Conservation (phyloP, 2,888 invertebrate species). For the Oligia fasciuncula region DNA sequence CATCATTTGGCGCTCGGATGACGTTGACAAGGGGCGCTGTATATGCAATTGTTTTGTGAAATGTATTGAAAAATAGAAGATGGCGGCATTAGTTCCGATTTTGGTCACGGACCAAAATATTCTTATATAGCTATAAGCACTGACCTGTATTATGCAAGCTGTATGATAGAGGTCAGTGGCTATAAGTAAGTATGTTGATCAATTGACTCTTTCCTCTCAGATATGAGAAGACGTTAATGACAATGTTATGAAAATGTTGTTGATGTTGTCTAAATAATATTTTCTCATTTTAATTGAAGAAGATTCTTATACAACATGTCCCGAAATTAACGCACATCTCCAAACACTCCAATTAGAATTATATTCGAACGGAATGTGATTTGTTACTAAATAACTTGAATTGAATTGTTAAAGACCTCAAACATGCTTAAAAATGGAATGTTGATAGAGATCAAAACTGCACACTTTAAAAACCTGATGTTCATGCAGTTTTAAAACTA, state of each 20-base stretch:
- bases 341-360: no score
- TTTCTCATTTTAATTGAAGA: not conserved
- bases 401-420: not conserved
- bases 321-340: no score
- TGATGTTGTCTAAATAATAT: not conserved
- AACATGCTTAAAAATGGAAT: not conserved
- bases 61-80: not conserved
- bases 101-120: not conserved
- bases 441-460: not conserved
- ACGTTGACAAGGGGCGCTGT: not conserved
- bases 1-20: not conserved
- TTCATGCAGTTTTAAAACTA: constrained; percentile 15
- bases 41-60: not conserved
- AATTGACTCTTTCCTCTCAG: not conserved
- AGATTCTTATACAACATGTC: not conserved
- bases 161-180: no score
- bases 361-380: not conserved
- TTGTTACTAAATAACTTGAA: not conserved
- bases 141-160: no score
- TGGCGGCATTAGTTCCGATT: no score
- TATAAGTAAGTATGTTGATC: not conserved
- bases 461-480: not conserved
- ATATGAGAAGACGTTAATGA: no score
- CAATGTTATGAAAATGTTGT: no score
- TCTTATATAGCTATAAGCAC: not conserved